phyloP scores from a whole-genome alignment of 1,140 invertebrate species.

The Trichomalopsis sarcophagae region DNA sequence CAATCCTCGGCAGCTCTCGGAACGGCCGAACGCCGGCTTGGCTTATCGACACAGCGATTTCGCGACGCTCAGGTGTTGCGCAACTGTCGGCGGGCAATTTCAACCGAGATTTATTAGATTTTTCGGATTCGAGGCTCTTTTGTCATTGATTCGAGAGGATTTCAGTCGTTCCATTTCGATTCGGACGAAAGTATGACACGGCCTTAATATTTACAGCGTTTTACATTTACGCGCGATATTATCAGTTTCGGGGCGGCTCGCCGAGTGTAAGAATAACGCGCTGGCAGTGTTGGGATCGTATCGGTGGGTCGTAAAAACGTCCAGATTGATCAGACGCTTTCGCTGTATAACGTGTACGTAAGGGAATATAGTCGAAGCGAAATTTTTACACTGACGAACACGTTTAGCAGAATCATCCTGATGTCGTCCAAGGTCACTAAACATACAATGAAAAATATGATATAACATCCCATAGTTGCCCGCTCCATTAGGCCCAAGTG shows the following conservation, averaged over 20 bases:
- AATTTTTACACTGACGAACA: background rate
- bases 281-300: background rate
- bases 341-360: background rate
- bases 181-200: background rate
- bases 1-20: constrained; percentile 23
- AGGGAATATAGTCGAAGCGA: background rate
- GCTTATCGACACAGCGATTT: constrained; percentile 28
- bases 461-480: constrained; percentile 11
- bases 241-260: background rate
- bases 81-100: background rate
- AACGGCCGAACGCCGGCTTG: background rate
- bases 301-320: background rate
- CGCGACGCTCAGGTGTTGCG: background rate
- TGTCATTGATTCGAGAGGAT: background rate
- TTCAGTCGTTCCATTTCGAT: background rate
- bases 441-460: background rate
- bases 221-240: background rate
- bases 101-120: background rate
- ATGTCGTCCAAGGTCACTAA: background rate
- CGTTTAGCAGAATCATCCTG: too few species aligned
- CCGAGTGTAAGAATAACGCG: background rate
- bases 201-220: background rate
- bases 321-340: background rate
- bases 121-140: background rate
- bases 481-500: constrained; percentile 24